These are phyloP conservation scores for Zosterops pallidus DNA, from an alignment of 2,113 vertebrate genomes.

Conservation along the genomic window DNA sequence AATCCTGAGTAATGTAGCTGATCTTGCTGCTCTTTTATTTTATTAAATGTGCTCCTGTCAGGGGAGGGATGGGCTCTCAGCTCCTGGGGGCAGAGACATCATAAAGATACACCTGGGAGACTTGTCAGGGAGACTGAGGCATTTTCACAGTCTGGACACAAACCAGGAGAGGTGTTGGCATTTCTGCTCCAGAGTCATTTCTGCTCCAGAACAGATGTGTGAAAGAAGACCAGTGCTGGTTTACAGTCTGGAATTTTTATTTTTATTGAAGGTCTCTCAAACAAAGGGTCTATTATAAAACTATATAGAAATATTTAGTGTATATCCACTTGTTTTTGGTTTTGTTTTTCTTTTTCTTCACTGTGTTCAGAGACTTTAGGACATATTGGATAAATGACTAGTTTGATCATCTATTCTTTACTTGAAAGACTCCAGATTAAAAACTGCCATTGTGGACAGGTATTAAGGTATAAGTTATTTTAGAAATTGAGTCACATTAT, in stretches of 20 bases:
- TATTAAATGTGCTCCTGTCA: constrained; percentile 1
- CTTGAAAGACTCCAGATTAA: not conserved
- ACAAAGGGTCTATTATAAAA: not conserved
- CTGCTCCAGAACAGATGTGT: not conserved
- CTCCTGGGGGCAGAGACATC: not conserved
- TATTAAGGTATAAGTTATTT: not conserved
- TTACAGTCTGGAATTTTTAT: not conserved
- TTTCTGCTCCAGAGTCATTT: not conserved
- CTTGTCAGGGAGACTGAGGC: not conserved
- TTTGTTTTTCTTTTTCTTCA: not conserved
- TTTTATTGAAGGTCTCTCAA: not conserved
- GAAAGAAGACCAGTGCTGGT: not conserved
- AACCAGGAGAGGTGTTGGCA: fast-evolving
- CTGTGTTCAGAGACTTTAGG: not conserved
- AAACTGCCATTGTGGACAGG: not conserved
- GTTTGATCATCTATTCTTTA: not conserved
- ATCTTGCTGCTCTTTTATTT: constrained; percentile 43
- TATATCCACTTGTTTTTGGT: not conserved
- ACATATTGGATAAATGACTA: not conserved
- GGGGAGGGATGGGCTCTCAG: not conserved
- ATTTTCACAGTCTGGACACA: not conserved
- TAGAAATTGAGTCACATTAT: not conserved
- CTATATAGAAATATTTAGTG: not conserved
- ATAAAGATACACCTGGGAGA: not conserved
- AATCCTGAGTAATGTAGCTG: constrained; percentile 52